A percentile compares a stretch with the other conserved stretches of the same genome.
Conservation (phyloP, 2,113 vertebrate genomes). For the Nematolebias whitei region DNA sequence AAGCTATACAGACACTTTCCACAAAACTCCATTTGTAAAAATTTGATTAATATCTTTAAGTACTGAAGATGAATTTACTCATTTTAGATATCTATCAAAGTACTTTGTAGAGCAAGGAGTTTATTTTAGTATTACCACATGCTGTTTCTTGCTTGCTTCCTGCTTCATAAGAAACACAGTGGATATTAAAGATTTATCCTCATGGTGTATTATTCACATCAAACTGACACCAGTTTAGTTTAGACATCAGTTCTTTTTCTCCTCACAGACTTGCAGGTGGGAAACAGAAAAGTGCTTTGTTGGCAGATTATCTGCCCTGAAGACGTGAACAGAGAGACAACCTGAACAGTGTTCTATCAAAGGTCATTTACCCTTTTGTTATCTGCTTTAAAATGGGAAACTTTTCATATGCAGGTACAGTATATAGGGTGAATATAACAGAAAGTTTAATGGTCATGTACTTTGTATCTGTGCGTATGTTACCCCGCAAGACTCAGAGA, state of each 20-base stretch:
- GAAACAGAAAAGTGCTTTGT: constrained; percentile 46
- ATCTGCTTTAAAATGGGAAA: constrained; percentile 12
- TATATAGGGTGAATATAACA: constrained; percentile 9
- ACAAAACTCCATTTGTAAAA: too few relatives aligned
- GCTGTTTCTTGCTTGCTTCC: not conserved
- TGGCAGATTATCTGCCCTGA: constrained; percentile 50
- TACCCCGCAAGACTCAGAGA: constrained; percentile 21
- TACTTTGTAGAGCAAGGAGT: not conserved
- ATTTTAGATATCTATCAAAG: too few relatives aligned
- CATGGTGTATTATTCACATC: constrained; percentile 20
- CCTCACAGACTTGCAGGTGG: constrained; percentile 6
- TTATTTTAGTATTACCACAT: constrained; percentile 6
- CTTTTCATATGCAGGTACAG: constrained; percentile 14
- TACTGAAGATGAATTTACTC: too few relatives aligned
- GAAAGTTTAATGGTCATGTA: constrained; percentile 19
- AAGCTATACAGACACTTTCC: too few relatives aligned
- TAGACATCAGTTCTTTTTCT: constrained; percentile 24
- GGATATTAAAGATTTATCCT: constrained; percentile 29
- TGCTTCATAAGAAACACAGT: not conserved
- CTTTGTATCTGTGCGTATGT: constrained; percentile 16
- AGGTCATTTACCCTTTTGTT: not conserved
- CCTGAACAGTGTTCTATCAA: constrained; percentile 28
- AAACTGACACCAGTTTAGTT: constrained; percentile 21
- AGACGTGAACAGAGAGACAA: constrained; percentile 38
- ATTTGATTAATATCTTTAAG: too few relatives aligned